Base-by-base conservation (phyloP, 2,113 vertebrate genomes). In the Onychorhynchus coronatus region DNA sequence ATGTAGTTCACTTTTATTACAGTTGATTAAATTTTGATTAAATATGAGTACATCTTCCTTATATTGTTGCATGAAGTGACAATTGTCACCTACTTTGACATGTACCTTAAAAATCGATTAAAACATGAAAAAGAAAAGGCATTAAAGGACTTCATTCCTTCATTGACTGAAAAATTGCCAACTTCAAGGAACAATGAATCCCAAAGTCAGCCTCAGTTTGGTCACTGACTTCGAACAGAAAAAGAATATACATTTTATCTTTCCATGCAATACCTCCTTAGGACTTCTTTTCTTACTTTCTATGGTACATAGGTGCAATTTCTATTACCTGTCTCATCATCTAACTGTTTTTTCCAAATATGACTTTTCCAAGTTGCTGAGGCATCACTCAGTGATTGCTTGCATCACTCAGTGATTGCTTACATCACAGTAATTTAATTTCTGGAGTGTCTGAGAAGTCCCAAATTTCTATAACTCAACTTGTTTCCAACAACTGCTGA, bases 11-110 rank as follows among this genome's bases (percentile, higher is more conserved):
- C 17, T 86, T 86, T 81, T 75, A 74, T 75, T 83, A 72, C 24
- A 94, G 30, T 67, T 95, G 55, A 97, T 97, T 96, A 94, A 76
- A 95, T 74, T 93, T 94, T 95, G 87, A 95, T 95, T 88, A 95
- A 90, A 94, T 91, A 67, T 78, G 67, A 97, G 70, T 86, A 46
- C 30, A 9, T 14, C 47, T 97, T 89, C 76, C 50, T 46, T 94
- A 61, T 88, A 91, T 76, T 96, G 75, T 96, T 93, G 39, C 91
- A 89, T 85, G 78, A 95, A 91, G 91, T 96, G 87, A 52, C 88
- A 92, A 42, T 91, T 89, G 88, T 58, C 55, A 78, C 59, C 63
- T 86, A 62, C 73, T 97, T 94, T 94, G 83, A 92, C 68, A 89
- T 46, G 63, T 56, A 27, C 87, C 78, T 97, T 96, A 95, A 97